Base-by-base conservation (phyloP, 2,797 vertebrate genomes). In the Ibycter americanus region DNA sequence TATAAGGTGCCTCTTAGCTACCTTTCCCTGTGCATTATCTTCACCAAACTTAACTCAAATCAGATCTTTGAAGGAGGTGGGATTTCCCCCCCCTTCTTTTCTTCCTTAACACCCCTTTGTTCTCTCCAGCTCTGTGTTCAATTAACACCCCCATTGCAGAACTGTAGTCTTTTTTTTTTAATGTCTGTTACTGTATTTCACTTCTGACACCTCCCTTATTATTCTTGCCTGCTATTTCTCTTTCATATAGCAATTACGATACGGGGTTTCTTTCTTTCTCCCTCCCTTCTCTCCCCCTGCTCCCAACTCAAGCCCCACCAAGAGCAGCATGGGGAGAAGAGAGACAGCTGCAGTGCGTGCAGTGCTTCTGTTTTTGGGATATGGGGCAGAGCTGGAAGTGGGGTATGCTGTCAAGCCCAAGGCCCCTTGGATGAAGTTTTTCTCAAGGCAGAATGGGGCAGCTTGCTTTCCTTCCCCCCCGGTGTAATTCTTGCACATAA, bases 91-190 rank as follows among this genome's bases (percentile, higher is more conserved):
- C 74, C 76, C 87, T 91, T 79, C 84, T 93, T 96, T 91, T 91
- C 82, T 97, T 91, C 89, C 73, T 96, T 97, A 97, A 90, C 97
- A 78, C 88, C 83, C 96, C 96, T 98, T 98, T 98, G 97, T 98
- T 98, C 96, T 97, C 92, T 93, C 42, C 73, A 87, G 90, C 90
- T 96, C 89, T 95, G 87, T 88, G 79, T 98, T 97, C 96, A 97
- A 88, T 97, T 97, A 98, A 96, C 97, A 96, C 94, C 92, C 97
- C 92, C 96, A 93, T 96, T 18, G 13, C 73, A 96, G 95, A 93
- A 94, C 88, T 80, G 76, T 72, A 95, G 78, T 85, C 16, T 78
- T 66, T 80, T 95, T 93, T 94, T 92, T 89, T 94, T 68, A 59
- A 87, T 95, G 86, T 94, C 93, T 96, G 87, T 97, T 96, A 92